These are phyloP conservation scores for Hephaestus fuliginosus DNA, from an alignment of 2,797 vertebrate genomes.

Conservation along the genomic window DNA sequence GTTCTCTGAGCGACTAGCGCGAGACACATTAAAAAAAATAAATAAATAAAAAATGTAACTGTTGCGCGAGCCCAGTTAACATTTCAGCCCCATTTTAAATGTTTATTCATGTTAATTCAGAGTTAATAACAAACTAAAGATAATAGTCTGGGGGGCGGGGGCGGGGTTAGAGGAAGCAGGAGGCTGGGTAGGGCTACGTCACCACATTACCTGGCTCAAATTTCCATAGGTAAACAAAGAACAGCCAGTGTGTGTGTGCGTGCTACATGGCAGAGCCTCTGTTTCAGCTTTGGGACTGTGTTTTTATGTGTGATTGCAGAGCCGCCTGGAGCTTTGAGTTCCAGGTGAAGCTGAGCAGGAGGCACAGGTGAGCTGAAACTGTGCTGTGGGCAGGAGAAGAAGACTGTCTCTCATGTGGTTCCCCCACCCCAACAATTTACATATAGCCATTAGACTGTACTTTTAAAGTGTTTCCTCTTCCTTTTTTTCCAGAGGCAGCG, in stretches of 20 bases:
- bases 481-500: neutral
- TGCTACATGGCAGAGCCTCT: neutral
- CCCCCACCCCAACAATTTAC: neutral
- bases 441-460: neutral
- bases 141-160: conserved; percentile 20
- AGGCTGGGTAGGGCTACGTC: conserved; percentile 54
- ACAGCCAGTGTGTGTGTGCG: conserved; percentile 10
- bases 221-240: conserved; percentile 82
- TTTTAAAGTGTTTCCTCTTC: conserved; percentile 1
- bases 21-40: neutral
- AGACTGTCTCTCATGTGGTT: conserved; percentile 15
- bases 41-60: too few relatives aligned
- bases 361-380: conserved; percentile 50
- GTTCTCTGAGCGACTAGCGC: conserved; percentile 6
- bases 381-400: too few relatives aligned
- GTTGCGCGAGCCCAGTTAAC: neutral
- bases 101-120: neutral
- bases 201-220: conserved; percentile 75
- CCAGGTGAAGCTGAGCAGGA: conserved; percentile 38
- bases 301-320: conserved; percentile 12
- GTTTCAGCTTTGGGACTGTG: conserved; percentile 4
- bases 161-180: neutral
- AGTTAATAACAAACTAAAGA: neutral
- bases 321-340: conserved; percentile 22
- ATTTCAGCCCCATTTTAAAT: too few relatives aligned